phyloP scores from a whole-genome alignment of 2,797 vertebrate species.

The Syngnathus rostellatus region DNA sequence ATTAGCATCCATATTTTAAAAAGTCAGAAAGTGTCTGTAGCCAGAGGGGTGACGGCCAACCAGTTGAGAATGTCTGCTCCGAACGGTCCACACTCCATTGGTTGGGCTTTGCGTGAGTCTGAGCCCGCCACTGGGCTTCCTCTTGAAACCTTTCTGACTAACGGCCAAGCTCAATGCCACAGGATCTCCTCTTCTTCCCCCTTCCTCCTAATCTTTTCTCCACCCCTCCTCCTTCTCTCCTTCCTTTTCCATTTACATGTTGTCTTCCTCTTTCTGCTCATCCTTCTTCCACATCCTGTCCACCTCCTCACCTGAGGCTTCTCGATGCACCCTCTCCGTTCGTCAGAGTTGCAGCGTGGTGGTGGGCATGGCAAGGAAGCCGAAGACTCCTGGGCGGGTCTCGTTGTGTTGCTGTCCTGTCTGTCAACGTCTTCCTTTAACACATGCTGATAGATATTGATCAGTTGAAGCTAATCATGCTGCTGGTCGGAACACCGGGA shows the following conservation, averaged over 20 bases:
- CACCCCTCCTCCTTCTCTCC: neutral
- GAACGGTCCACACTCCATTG: constrained; percentile 2
- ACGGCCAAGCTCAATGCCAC: constrained; percentile 16
- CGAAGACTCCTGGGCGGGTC: constrained; percentile 14
- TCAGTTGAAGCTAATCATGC: constrained; percentile 99
- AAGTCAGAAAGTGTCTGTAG: too few relatives aligned
- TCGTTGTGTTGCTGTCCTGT: constrained; percentile 4
- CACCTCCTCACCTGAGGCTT: neutral
- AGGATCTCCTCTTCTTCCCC: neutral
- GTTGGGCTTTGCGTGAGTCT: constrained; percentile 6
- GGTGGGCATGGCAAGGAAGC: constrained; percentile 6
- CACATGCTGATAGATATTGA: constrained; percentile 94
- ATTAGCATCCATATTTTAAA: too few relatives aligned
- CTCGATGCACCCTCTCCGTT: neutral
- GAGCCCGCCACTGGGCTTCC: constrained; percentile 7
- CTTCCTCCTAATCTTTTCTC: too few relatives aligned
- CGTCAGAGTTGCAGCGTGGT: neutral
- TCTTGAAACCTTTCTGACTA: constrained; percentile 21
- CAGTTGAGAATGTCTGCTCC: neutral
- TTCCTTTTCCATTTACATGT: neutral
- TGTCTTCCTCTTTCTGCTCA: neutral
- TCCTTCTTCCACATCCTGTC: neutral
- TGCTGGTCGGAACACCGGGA: constrained; percentile 97
- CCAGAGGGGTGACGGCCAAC: neutral
- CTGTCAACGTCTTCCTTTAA: constrained; percentile 87